Percentiles rank a stretch among this genome's conserved stretches.
These are phyloP conservation scores for Columba guinea DNA, from an alignment of 2,797 vertebrate species.

Conservation along the genomic window DNA sequence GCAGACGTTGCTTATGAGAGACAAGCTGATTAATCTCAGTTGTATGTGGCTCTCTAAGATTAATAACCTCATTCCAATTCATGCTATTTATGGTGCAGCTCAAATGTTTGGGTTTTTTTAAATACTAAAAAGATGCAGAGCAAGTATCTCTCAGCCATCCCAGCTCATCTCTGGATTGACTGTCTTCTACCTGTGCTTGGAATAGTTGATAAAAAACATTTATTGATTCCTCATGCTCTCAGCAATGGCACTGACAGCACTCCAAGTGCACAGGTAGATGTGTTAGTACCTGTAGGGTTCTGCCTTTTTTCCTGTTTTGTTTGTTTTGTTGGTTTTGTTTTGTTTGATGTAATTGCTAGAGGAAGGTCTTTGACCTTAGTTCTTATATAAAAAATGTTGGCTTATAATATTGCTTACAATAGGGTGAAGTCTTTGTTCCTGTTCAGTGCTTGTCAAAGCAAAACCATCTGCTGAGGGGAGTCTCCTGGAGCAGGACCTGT, in stretches of 20 bases:
- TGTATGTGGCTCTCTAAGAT: constrained; percentile 1
- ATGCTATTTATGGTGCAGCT: constrained; percentile 1
- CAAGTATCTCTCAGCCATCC: not conserved
- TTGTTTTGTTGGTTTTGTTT: too few species aligned
- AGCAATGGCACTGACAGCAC: not conserved
- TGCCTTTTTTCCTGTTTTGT: too few species aligned
- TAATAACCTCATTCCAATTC: constrained; percentile 5
- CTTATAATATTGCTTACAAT: not conserved
- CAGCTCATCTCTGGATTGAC: not conserved
- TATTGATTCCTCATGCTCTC: not conserved
- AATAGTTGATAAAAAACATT: not conserved
- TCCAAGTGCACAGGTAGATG: not conserved
- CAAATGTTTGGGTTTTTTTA: not conserved
- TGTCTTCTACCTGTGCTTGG: not conserved
- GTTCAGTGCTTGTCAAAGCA: rapidly evolving
- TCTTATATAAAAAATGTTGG: not conserved
- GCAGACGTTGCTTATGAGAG: not conserved
- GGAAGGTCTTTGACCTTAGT: not conserved
- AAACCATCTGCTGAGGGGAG: rapidly evolving
- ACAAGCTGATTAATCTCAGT: constrained; percentile 30
- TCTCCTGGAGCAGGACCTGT: rapidly evolving
- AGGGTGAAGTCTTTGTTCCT: not conserved
- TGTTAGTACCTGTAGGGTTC: not conserved
- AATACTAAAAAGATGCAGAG: not conserved
- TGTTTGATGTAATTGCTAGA: not conserved